Conservation (phyloP, 2,113 vertebrate species). For the Megaptera novaeangliae region DNA sequence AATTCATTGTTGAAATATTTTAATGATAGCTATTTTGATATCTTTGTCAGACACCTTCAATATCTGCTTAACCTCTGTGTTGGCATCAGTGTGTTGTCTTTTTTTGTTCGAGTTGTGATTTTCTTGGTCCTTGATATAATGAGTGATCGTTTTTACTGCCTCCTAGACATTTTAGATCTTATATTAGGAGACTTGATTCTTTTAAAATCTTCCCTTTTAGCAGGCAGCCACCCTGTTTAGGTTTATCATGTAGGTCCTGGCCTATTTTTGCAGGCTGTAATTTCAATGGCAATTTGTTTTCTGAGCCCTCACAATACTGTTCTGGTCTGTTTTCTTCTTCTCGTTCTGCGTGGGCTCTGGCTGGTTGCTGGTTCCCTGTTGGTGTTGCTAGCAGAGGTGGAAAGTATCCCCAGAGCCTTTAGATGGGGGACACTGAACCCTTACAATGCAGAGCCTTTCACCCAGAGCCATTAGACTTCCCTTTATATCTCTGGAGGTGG, state of each 20-base stretch:
- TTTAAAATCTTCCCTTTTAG: background rate
- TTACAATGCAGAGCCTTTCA: background rate
- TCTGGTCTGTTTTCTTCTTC: background rate
- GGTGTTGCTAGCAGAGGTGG: background rate
- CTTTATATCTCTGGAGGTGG: background rate
- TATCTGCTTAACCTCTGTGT: background rate
- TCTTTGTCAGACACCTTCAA: background rate
- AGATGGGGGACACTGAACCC: background rate
- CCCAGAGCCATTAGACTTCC: background rate
- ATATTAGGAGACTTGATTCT: background rate
- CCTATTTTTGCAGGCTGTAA: background rate
- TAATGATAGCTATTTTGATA: background rate
- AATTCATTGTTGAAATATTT: background rate
- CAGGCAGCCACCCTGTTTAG: background rate
- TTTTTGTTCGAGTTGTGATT: background rate
- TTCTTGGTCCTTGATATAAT: background rate
- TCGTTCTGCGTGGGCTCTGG: background rate
- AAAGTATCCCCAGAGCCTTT: background rate
- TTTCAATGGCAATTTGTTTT: background rate
- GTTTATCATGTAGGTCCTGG: background rate
- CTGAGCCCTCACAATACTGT: background rate
- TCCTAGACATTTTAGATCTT: background rate
- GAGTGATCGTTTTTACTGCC: background rate
- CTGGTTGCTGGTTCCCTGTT: background rate
- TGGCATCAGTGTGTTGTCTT: background rate